Conservation (phyloP, 2,113 vertebrate species). For the Poeciliopsis prolifica region DNA sequence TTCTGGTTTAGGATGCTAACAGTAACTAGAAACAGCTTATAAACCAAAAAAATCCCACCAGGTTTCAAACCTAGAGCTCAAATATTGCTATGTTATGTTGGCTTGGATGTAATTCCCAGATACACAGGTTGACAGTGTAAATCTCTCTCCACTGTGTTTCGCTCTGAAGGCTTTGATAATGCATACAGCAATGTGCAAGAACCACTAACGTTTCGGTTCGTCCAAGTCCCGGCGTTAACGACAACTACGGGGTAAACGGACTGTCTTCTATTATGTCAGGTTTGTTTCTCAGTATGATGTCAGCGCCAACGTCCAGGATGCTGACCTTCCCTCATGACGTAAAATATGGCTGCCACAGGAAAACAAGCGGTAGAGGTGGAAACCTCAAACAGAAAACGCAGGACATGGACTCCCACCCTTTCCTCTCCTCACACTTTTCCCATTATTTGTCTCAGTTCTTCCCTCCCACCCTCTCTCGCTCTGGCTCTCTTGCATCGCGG, state of each 20-base stretch:
- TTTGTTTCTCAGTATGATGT: slow-evolving; percentile 21
- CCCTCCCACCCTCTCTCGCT: slow-evolving; percentile 9
- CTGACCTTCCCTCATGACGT: slow-evolving; percentile 25
- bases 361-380: slow-evolving; percentile 14
- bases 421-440: slow-evolving; percentile 50
- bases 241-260: slow-evolving; percentile 10
- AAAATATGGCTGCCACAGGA: slow-evolving; percentile 7
- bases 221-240: too few relatives aligned
- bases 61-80: too few relatives aligned
- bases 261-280: slow-evolving; percentile 45
- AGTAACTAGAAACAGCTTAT: too few relatives aligned
- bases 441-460: slow-evolving; percentile 46
- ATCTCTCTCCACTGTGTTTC: not conserved
- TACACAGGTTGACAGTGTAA: not conserved
- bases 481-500: slow-evolving; percentile 34
- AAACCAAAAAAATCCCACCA: too few relatives aligned
- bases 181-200: too few relatives aligned
- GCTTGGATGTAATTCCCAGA: too few relatives aligned
- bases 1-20: too few relatives aligned
- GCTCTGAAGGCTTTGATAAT: too few relatives aligned
- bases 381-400: slow-evolving; percentile 35
- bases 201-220: not conserved
- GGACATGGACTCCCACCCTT: slow-evolving; percentile 48
- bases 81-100: too few relatives aligned
- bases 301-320: slow-evolving; percentile 5